Conservation (phyloP, 2,888 invertebrate genomes). For the Ischnus inquisitorius region DNA sequence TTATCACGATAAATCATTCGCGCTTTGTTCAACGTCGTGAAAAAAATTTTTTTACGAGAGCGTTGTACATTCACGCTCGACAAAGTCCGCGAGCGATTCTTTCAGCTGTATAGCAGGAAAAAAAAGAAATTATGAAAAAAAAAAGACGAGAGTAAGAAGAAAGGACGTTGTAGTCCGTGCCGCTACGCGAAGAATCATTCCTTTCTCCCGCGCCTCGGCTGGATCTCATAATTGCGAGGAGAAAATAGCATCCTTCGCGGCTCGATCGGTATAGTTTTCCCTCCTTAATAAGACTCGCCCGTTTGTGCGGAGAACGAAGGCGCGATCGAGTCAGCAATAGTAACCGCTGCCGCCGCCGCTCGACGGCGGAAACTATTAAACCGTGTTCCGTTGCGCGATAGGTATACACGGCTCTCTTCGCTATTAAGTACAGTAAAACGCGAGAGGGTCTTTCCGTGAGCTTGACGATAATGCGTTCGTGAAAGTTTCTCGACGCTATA, state of each 20-base stretch:
- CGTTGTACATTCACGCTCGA: neutral
- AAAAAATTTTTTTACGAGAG: neutral
- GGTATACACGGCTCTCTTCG: neutral
- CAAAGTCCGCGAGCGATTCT: slow-evolving; percentile 2
- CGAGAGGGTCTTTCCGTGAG: slow-evolving; percentile 45
- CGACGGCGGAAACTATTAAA: slow-evolving; percentile 47
- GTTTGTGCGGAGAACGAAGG: slow-evolving; percentile 52
- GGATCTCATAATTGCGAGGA: slow-evolving; percentile 58
- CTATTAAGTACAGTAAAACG: neutral
- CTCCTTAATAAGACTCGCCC: slow-evolving; percentile 58
- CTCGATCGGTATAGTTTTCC: slow-evolving; percentile 42
- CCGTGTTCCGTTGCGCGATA: slow-evolving; percentile 40
- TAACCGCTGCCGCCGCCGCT: too few relatives aligned
- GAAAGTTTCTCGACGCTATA: slow-evolving; percentile 49
- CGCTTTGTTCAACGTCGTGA: neutral
- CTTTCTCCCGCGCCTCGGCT: slow-evolving; percentile 27
- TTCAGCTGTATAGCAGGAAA: too few relatives aligned
- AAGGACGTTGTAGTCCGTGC: neutral
- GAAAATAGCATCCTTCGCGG: slow-evolving; percentile 56
- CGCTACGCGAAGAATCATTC: slow-evolving; percentile 23
- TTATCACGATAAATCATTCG: neutral
- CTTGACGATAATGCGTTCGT: slow-evolving; percentile 42
- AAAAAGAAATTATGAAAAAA: slow-evolving; percentile 5
- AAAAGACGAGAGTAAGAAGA: slow-evolving; percentile 16
- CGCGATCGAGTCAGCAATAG: slow-evolving; percentile 32